Conservation (phyloP, 1,140 invertebrate genomes). For the Calephelis nemesis region DNA sequence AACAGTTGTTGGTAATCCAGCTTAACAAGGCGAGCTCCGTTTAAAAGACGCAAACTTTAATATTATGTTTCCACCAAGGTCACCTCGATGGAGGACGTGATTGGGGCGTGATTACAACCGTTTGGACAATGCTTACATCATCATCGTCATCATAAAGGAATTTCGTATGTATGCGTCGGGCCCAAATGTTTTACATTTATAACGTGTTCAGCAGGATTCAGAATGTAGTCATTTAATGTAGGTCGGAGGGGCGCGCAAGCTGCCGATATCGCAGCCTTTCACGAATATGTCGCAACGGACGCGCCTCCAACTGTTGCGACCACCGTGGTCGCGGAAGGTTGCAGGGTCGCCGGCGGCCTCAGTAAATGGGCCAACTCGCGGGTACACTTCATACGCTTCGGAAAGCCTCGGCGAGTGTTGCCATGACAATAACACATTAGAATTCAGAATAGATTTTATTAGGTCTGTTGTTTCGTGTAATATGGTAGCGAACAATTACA, state of each 20-base stretch:
- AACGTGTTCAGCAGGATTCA: not conserved
- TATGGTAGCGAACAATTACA: too few relatives aligned
- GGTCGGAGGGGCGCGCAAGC: constrained; percentile 56
- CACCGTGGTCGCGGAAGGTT: constrained; percentile 2
- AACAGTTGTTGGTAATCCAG: too few relatives aligned
- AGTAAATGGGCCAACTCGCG: not conserved
- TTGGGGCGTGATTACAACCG: too few relatives aligned
- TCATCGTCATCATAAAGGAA: too few relatives aligned
- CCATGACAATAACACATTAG: not conserved
- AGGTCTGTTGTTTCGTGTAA: too few relatives aligned
- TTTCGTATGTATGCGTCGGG: too few relatives aligned
- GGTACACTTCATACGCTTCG: not conserved
- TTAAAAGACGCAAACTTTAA: too few relatives aligned
- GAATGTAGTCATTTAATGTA: constrained; percentile 38
- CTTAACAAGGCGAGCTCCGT: too few relatives aligned
- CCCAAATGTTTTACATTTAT: not conserved
- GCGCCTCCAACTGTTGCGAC: constrained; percentile 52
- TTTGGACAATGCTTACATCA: too few relatives aligned
- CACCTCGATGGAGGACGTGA: too few relatives aligned
- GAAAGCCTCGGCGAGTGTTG: not conserved
- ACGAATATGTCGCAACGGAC: constrained; percentile 54
- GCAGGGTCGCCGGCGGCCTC: constrained; percentile 1
- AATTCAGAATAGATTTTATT: not conserved
- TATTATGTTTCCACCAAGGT: too few relatives aligned
- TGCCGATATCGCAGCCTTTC: constrained; percentile 50